These are phyloP conservation scores for Trochalopteron elliotii DNA, from an alignment of 2,113 vertebrate species.

Conservation along the genomic window DNA sequence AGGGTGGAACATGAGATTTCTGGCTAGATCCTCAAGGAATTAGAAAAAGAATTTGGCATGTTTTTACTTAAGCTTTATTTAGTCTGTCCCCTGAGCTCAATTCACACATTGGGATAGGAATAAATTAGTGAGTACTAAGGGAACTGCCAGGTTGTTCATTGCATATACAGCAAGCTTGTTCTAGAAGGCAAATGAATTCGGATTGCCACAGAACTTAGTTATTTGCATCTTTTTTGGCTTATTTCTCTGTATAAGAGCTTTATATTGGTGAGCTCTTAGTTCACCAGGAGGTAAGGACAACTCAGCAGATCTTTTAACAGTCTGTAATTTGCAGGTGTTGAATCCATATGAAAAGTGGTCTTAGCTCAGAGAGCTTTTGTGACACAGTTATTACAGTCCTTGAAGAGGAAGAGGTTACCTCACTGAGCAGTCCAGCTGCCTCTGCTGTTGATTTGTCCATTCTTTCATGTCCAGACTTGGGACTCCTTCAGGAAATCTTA, in stretches of 20 bases:
- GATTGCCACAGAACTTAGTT: background rate
- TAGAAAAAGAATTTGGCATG: background rate
- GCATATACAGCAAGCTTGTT: background rate
- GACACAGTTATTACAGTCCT: background rate
- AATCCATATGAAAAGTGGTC: background rate
- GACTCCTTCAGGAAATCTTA: background rate
- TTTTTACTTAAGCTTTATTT: slow-evolving; percentile 9
- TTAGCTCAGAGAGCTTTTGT: background rate
- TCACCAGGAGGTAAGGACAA: background rate
- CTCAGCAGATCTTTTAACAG: background rate
- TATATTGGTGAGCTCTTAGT: background rate
- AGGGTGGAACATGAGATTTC: background rate
- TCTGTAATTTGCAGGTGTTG: background rate
- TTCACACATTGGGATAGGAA: background rate
- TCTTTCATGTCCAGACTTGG: background rate
- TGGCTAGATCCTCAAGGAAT: background rate
- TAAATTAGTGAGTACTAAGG: background rate
- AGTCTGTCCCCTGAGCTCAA: background rate
- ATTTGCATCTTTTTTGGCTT: background rate
- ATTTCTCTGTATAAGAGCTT: background rate
- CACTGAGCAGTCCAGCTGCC: background rate
- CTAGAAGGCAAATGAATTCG: background rate
- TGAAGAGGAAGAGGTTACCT: background rate
- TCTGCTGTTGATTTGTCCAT: background rate
- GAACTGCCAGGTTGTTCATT: background rate